Conservation (phyloP, 1,140 invertebrate species). For the Andricus grossulariae region DNA sequence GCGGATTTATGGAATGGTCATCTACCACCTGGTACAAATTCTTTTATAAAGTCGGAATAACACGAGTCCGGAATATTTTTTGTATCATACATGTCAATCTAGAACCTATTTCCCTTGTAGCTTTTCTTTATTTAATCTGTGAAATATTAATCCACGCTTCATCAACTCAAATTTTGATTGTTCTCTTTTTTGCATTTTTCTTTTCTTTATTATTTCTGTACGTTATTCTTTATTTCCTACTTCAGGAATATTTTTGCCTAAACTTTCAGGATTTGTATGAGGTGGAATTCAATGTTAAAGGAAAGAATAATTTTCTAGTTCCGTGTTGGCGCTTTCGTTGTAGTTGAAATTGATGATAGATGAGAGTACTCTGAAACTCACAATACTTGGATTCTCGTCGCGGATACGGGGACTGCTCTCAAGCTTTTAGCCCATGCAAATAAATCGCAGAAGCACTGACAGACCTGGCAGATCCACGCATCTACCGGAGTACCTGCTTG, state of each 20-base stretch:
- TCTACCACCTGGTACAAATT: conserved; percentile 5
- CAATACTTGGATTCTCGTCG: conserved; percentile 32
- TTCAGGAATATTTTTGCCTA: no score
- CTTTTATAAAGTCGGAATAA: neutral
- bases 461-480: conserved; percentile 32
- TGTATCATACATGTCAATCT: no score
- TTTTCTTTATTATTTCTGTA: no score
- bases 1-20: neutral
- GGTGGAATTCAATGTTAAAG: neutral
- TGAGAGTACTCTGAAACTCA: conserved; percentile 38
- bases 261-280: neutral
- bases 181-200: no score
- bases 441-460: conserved; percentile 45
- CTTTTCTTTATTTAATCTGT: no score
- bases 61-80: neutral
- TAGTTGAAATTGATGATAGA: conserved; percentile 45
- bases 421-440: conserved; percentile 49
- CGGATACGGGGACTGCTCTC: conserved; percentile 33
- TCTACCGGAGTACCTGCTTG: neutral
- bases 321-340: neutral
- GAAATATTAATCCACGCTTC: no score
- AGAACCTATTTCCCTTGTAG: no score
- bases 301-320: conserved; percentile 18
- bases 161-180: no score
- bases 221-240: no score